Evolutionary conservation across 2,888 invertebrate species (phyloP).

Genomic region (Steinernema carpocapsae): DNA sequence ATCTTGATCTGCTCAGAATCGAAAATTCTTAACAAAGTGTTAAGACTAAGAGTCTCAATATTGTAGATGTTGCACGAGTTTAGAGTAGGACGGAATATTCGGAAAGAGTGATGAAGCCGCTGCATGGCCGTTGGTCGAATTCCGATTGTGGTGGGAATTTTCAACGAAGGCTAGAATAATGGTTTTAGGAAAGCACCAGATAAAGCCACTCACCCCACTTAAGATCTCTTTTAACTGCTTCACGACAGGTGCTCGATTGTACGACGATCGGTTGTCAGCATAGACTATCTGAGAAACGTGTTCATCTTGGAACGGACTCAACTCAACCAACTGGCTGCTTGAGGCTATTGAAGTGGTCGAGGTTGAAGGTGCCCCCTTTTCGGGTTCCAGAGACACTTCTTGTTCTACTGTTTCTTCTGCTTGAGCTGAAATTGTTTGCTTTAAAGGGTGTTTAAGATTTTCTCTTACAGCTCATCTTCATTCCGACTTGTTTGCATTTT

Average conservation of each 20-base stretch:
- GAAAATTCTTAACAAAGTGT: not conserved
- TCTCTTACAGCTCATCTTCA: conserved; percentile 19
- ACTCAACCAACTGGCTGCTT: too few species aligned
- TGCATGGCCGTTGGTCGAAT: conserved; percentile 18
- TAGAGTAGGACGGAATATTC: not conserved
- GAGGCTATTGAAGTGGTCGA: not conserved
- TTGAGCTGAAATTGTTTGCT: not conserved
- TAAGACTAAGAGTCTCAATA: not conserved
- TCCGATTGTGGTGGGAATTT: not conserved
- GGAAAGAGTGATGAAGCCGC: not conserved
- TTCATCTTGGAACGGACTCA: not conserved
- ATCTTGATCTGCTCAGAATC: not conserved
- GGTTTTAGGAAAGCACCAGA: not conserved
- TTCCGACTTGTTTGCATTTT: conserved; percentile 36
- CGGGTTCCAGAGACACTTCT: not conserved
- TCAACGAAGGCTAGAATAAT: not conserved
- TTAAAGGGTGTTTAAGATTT: not conserved
- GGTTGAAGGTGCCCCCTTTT: not conserved
- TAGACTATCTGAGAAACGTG: not conserved
- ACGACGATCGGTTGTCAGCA: not conserved
- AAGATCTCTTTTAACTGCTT: not conserved
- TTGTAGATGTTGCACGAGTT: not conserved
- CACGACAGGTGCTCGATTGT: not conserved
- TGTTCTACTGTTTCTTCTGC: not conserved
- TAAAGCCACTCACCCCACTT: not conserved